These are phyloP conservation scores for Dunckerocampus dactyliophorus DNA, from an alignment of 2,113 vertebrate genomes.

Conservation along the genomic window DNA sequence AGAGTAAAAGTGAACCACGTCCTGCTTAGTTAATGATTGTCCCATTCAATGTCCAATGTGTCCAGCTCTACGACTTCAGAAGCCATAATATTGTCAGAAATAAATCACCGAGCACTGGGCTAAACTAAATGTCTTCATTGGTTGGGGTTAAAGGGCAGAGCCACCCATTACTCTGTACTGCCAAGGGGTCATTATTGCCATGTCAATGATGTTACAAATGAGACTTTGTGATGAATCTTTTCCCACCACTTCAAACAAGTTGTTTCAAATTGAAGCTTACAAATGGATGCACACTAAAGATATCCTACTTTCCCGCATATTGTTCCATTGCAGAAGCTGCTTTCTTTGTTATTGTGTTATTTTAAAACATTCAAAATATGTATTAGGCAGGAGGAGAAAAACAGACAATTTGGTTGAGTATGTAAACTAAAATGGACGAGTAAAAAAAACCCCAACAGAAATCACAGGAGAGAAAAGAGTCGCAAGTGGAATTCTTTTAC, in stretches of 20 bases:
- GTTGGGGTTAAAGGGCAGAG: slow-evolving; percentile 66
- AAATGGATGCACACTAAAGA: slow-evolving; percentile 36
- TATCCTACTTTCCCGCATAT: neutral
- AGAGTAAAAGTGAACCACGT: slow-evolving; percentile 63
- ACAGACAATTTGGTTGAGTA: neutral
- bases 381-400: neutral
- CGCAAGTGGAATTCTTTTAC: slow-evolving; percentile 54
- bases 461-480: slow-evolving; percentile 22
- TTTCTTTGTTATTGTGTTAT: neutral
- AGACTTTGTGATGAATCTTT: slow-evolving; percentile 73
- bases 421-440: neutral
- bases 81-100: slow-evolving; percentile 70
- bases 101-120: slow-evolving; percentile 64
- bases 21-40: slow-evolving; percentile 69
- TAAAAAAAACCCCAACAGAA: slow-evolving; percentile 12
- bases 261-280: slow-evolving; percentile 27
- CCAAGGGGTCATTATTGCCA: slow-evolving; percentile 68
- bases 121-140: slow-evolving; percentile 71
- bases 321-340: neutral
- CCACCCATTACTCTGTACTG: slow-evolving; percentile 70
- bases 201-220: slow-evolving; percentile 73
- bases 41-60: slow-evolving; percentile 60
- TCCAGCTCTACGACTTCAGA: slow-evolving; percentile 66
- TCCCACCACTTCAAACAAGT: slow-evolving; percentile 61
- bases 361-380: neutral